Base-by-base conservation (phyloP, 2,113 vertebrate genomes). In the Reinhardtius hippoglossoides region DNA sequence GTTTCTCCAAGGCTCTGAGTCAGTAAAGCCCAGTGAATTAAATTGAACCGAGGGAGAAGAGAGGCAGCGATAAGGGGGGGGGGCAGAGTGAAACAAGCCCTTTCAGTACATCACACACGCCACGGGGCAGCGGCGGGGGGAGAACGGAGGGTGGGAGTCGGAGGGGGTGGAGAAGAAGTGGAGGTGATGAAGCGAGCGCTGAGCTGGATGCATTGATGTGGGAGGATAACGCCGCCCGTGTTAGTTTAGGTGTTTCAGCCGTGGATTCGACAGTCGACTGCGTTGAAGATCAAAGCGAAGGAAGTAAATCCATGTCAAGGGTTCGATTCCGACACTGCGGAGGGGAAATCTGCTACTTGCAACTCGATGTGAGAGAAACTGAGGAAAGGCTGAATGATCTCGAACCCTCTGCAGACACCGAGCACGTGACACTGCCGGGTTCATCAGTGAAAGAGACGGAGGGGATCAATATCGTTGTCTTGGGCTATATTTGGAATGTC, bases 281-380 rank as follows among this genome's bases (percentile, higher is more conserved):
- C 78, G 67, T 76, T 84, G 26, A 67, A 66, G 73, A 82, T 88
- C 75, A 88, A 77, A 85, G 40, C 52, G 48, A 76, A 57, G 55
- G 59, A 73, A 73, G 74, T 24, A 48, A 87, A 89, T 84, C 80
- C 78, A 52, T 67, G 78, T 69, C 24, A 9, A 21, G 52, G 54
- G 75, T 56, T 80, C 44, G 27, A 67, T 21, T 60, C 26, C n/a
- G 56, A 76, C 72, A 62, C 35, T 46, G 50, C n/a, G 15, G 31
- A 3, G 21, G 42, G 21, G 42, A 73, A 68, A 64, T 44, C 18
- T 44, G 55, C 46, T 20, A 23, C 44, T 61, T 50, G 46, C 26
- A 35, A 26, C 61, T 37, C 0, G 9, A 9, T 27, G 20, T 61
- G 71, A 78, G 15, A 65, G 55, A 66, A 27, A 63, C 55, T 40